Evolutionary conservation across 2,797 vertebrate genomes (phyloP).

Genomic region (Heterohyrax brucei): DNA sequence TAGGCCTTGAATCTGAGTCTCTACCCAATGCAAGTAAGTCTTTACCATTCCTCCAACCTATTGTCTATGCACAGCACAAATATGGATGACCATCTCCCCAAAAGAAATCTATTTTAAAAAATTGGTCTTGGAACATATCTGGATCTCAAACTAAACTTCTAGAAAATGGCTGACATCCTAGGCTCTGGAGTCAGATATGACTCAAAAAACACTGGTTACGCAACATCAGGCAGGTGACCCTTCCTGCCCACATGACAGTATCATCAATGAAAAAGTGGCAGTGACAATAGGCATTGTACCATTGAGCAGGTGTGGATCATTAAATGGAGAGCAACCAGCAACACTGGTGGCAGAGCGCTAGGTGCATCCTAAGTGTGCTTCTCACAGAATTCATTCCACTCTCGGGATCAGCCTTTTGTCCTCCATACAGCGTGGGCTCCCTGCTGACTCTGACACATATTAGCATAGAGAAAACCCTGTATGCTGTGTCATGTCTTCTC

Average conservation of each 20-base stretch:
- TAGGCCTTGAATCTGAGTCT: neutral
- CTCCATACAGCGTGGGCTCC: neutral
- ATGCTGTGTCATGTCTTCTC: neutral
- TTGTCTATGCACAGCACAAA: neutral
- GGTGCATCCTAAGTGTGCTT: neutral
- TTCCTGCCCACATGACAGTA: neutral
- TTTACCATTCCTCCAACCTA: neutral
- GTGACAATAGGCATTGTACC: neutral
- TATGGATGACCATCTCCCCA: too few relatives aligned
- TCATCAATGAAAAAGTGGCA: neutral
- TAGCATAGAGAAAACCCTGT: fast-evolving
- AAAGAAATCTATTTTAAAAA: neutral
- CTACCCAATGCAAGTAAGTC: neutral
- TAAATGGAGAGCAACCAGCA: neutral
- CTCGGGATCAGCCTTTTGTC: neutral
- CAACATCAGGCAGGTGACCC: neutral
- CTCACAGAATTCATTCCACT: neutral
- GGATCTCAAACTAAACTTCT: neutral
- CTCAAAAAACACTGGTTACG: too few relatives aligned
- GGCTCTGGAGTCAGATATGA: neutral
- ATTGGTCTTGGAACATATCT: neutral
- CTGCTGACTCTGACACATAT: too few relatives aligned
- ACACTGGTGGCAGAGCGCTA: neutral
- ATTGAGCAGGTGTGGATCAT: fast-evolving
- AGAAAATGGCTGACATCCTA: neutral